These are phyloP conservation scores for Drosophila kokeensis DNA, from an alignment of 2,888 invertebrate genomes.

Conservation along the genomic window DNA sequence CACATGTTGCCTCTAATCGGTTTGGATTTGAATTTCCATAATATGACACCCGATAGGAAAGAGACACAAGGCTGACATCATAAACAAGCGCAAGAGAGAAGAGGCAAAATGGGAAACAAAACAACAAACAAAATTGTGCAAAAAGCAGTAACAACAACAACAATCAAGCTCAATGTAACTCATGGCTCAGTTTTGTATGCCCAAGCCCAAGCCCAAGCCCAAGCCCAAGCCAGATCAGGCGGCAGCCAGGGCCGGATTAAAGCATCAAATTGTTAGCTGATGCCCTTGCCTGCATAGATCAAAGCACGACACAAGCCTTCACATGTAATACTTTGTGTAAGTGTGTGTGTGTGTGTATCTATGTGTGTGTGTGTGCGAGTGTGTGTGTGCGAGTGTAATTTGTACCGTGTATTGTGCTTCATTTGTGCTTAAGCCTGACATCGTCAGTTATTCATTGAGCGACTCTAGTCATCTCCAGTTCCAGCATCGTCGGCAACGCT, in stretches of 20 bases:
- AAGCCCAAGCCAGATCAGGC: constrained; percentile 37
- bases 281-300: constrained; percentile 40
- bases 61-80: constrained; percentile 25
- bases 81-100: constrained; percentile 1
- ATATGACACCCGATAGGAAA: constrained; percentile 64
- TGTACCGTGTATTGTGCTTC: constrained; percentile 42
- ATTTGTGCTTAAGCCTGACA: constrained; percentile 51
- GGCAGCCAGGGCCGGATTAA: constrained; percentile 60
- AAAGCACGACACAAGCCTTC: constrained; percentile 32
- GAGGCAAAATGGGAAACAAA: constrained; percentile 12
- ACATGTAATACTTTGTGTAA: constrained; percentile 7
- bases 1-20: constrained; percentile 77
- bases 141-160: constrained; percentile 9
- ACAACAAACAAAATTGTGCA: background rate
- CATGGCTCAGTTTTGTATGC: constrained; percentile 33
- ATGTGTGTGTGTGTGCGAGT: background rate
- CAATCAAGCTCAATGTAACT: constrained; percentile 57
- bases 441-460: constrained; percentile 36
- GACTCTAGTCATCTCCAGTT: constrained; percentile 13
- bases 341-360: background rate
- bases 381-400: constrained; percentile 8
- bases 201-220: constrained; percentile 2
- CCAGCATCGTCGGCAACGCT: constrained; percentile 44
- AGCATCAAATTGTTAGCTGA: constrained; percentile 73
- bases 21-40: constrained; percentile 79